These are phyloP conservation scores for Cremastinae sp. DNA, from an alignment of 2,888 invertebrate genomes.

Conservation along the genomic window DNA sequence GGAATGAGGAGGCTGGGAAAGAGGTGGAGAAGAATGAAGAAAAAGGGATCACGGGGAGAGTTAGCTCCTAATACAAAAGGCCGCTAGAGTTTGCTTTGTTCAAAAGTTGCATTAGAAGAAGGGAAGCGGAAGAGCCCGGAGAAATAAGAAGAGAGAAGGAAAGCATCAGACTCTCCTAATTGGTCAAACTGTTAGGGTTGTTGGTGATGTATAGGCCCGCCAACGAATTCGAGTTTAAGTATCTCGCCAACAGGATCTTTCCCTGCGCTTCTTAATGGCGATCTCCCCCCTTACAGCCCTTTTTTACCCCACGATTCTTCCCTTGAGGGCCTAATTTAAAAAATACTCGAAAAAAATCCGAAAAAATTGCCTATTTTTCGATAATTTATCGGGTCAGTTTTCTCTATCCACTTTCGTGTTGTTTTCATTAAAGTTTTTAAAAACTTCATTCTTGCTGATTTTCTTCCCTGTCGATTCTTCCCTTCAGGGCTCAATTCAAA, in stretches of 20 bases:
- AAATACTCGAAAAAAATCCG: constrained; percentile 28
- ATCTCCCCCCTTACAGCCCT: constrained; percentile 32
- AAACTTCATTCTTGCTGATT: constrained; percentile 45
- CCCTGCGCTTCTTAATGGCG: constrained; percentile 66
- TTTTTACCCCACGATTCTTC: constrained; percentile 54
- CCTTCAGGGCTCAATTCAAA: too few relatives aligned
- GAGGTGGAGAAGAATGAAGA: neutral
- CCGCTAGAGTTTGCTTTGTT: neutral
- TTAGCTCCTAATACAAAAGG: constrained; percentile 34
- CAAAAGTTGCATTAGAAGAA: constrained; percentile 28
- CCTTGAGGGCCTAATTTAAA: constrained; percentile 72
- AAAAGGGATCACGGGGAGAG: neutral
- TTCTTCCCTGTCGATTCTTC: too few relatives aligned
- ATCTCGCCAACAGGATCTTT: constrained; percentile 73
- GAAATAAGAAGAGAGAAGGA: constrained; percentile 11
- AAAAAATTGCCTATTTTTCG: constrained; percentile 68
- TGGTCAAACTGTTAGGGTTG: constrained; percentile 67
- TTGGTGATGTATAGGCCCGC: constrained; percentile 72
- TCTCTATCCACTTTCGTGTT: constrained; percentile 58
- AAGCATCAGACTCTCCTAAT: constrained; percentile 68
- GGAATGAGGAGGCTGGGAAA: constrained; percentile 1
- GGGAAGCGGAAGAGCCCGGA: neutral
- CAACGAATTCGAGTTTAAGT: constrained; percentile 65
- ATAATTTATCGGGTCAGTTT: constrained; percentile 67
- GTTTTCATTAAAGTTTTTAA: too few relatives aligned